phyloP scores from a whole-genome alignment of 2,113 vertebrate genomes.

The Anguilla rostrata region DNA sequence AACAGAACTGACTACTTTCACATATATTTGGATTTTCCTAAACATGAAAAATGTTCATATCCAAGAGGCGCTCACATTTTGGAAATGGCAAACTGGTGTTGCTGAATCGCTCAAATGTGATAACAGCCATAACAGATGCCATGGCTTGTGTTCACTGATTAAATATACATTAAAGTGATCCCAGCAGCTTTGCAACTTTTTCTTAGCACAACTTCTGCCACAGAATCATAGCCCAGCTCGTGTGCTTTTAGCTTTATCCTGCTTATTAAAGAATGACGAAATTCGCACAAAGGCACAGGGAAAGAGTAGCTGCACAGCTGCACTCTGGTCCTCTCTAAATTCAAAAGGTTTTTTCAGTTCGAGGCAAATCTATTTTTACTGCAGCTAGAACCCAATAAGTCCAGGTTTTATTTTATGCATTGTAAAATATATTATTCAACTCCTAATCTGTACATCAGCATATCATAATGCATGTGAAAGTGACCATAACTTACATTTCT shows the following conservation, averaged over 20 bases:
- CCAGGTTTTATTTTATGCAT: too few species aligned
- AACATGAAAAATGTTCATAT: not conserved
- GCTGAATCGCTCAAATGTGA: not conserved
- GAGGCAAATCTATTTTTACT: not conserved
- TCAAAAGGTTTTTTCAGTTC: not conserved
- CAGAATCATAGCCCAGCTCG: not conserved
- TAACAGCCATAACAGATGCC: not conserved
- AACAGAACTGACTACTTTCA: too few species aligned
- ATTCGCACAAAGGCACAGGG: not conserved
- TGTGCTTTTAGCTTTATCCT: constrained; percentile 1
- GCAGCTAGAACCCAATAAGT: too few species aligned
- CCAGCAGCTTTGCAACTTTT: not conserved
- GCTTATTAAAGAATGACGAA: not conserved
- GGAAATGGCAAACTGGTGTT: not conserved
- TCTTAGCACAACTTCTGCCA: not conserved
- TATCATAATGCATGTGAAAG: too few species aligned
- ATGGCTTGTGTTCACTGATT: not conserved
- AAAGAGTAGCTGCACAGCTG: not conserved
- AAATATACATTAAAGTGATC: not conserved
- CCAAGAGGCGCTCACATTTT: not conserved
- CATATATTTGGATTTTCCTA: too few species aligned
- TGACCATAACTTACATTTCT: too few species aligned
- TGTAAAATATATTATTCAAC: too few species aligned
- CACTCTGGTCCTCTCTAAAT: not conserved
- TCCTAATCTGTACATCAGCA: too few species aligned